phyloP scores from a whole-genome alignment of 2,797 vertebrate species.

The Schizopygopsis malacanthus region DNA sequence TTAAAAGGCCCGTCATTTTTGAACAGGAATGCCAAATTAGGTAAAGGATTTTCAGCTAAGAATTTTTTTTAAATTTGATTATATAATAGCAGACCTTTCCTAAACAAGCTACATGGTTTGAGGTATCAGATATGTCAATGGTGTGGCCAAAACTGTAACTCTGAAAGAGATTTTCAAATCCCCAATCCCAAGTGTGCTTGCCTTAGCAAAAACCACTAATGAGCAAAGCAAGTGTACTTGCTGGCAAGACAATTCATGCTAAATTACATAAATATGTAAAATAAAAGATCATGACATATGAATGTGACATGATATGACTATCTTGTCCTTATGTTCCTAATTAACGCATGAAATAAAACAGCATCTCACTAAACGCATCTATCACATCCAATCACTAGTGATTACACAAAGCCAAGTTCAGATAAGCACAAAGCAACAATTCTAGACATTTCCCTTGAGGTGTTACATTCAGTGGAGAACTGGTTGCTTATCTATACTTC shows the following conservation, averaged over 20 bases:
- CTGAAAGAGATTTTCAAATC: conserved; percentile 1
- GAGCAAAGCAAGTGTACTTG: background rate
- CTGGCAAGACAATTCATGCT: background rate
- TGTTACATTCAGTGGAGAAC: conserved; percentile 22
- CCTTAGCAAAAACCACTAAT: background rate
- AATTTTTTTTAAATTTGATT: background rate
- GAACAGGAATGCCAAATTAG: background rate
- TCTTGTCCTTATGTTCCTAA: background rate
- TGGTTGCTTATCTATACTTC: conserved; percentile 32
- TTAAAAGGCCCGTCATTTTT: background rate
- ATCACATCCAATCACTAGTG: conserved; percentile 44
- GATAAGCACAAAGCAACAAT: conserved; percentile 38
- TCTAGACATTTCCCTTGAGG: conserved; percentile 22
- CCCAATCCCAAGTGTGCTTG: background rate
- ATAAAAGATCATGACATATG: background rate
- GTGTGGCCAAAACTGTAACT: background rate
- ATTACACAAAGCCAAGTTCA: conserved; percentile 18
- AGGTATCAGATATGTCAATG: background rate
- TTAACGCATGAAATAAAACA: conserved; percentile 21
- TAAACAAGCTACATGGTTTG: background rate
- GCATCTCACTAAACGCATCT: conserved; percentile 44
- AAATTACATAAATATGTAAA: background rate
- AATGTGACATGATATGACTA: conserved; percentile 1
- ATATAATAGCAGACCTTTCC: background rate
- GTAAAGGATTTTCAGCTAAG: background rate